Base-by-base conservation (phyloP, 2,888 invertebrate species). In the Tuberolachnus salignus region DNA sequence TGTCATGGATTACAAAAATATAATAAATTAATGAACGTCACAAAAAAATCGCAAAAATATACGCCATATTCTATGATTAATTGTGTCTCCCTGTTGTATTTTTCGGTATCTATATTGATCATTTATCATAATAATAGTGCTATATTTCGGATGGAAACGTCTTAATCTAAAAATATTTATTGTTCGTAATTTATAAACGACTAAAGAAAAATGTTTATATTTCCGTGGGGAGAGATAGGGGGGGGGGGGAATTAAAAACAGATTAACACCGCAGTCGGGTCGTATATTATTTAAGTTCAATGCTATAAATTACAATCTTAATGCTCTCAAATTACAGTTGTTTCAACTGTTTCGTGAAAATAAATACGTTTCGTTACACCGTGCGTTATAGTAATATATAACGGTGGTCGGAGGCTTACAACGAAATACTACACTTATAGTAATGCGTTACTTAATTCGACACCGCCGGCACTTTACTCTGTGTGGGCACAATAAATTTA, bases 101-200 rank as follows among this genome's bases (percentile, higher is more conserved):
- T 34, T 34, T 6, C 34, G 6, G 3, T 34, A 34, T 4, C 34
- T 34, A 34, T 34, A 34, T 34, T 34, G 34, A 34, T 4, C 34
- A 34, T 34, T 34, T 34, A 34, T 34, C 14, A 16, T 2, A 14
- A 21, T 46, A 64, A 46, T 46, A 21, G 44, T 44, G 4, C 26
- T 26, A 21, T 44, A 21, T 44, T 64, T 21, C 9, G 21, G 23
- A 23, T 14, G 1, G 3, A 44, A 44, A 21, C 19, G 21, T 64
- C 16, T 46, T 46, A 64, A 46, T 64, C 14, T 64, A 3, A 34
- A 34, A 34, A 69, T 69, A 53, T 53, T 69, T 19, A 19, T 34
- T 19, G 4, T 19, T 51, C 51, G 13, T 34, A 63, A 63, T 13
- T 63, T 42, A 63, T 42, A 69, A 51, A 19, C 34, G 1, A 34